These are phyloP conservation scores for Amaurobius ferox DNA, from an alignment of 2,888 invertebrate species.

Conservation along the genomic window DNA sequence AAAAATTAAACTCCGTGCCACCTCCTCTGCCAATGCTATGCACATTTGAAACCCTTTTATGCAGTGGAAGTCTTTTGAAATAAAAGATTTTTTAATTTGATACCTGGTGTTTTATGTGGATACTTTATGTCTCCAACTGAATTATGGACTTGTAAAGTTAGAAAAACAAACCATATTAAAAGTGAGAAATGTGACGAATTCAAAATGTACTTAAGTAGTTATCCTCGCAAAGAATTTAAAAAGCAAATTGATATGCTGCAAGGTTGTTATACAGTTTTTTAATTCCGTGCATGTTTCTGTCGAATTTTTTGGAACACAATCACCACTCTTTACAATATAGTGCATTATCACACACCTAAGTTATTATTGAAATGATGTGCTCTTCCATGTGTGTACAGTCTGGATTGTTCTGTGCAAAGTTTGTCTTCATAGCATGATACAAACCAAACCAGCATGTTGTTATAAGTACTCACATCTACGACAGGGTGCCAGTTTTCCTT, in stretches of 20 bases:
- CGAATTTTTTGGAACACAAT: conserved; percentile 14
- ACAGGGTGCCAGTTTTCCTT: too few species aligned
- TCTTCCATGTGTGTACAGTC: conserved; percentile 29
- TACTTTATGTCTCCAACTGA: neutral
- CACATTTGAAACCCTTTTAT: conserved; percentile 56
- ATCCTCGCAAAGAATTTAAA: conserved; percentile 7
- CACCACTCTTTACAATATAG: conserved; percentile 20
- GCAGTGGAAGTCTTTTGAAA: conserved; percentile 24
- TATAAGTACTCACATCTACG: too few species aligned
- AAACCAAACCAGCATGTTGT: neutral
- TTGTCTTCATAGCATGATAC: neutral
- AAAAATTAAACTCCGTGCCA: conserved; percentile 57
- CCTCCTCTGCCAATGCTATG: conserved; percentile 55
- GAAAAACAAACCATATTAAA: neutral
- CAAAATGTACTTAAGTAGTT: conserved; percentile 10
- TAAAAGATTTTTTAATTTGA: conserved; percentile 42
- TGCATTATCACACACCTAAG: conserved; percentile 18
- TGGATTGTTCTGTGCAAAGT: conserved; percentile 10
- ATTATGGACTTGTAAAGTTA: neutral
- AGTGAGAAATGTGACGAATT: neutral
- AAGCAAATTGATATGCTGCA: conserved; percentile 4
- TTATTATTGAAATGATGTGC: conserved; percentile 15
- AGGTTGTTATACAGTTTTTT: neutral
- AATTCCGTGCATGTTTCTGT: conserved; percentile 22
- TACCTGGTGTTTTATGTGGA: neutral